Base-by-base conservation (phyloP, 2,797 vertebrate genomes). In the Argentina silus region DNA sequence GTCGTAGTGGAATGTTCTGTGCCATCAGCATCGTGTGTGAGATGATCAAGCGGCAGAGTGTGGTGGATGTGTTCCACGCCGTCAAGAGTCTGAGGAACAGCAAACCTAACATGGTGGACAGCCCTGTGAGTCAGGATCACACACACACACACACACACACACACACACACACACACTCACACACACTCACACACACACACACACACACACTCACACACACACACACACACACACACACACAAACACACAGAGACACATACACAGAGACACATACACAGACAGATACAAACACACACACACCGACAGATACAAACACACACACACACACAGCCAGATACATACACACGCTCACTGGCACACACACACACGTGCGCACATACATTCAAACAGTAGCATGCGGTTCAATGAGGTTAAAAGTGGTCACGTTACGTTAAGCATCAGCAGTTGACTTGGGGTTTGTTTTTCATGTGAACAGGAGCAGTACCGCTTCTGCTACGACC, bases 61-160 rank as follows among this genome's bases (percentile, higher is more conserved):
- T 99, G 81, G 97, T 99, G 0, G 98, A 99, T 0, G 96, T 99
- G 75, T 99, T 99, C 90, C 98, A 99, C 0, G 98, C 97, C 0
- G 97, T 99, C 12, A 99, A 99, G 93, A 98, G 96, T 9, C 89
- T 99, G 85, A 88, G 98, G 85, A 99, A 99, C 93, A 99, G 96
- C 86, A 99, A 99, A 66, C 97, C 98, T 61, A 99, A 99, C 93
- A 98, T 99, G 97, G 97, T 99, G 85, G 98, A 99, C 81, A 97
- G 95, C 74, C 97, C 97, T 83, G 98, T 99, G 85, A 96, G 98
- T 27, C 59, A 14, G 19, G 19, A 17, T 19, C 3, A 12, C 57
- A 14, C 11, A 17, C n/a, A n/a, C 53, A 55, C 15, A 55, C 15
- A 15, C 53, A 17, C 8, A 7, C 19, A 5, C 53, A 7, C 1